These are phyloP conservation scores for Smittia aterrima DNA, from an alignment of 2,888 invertebrate genomes.

Conservation along the genomic window DNA sequence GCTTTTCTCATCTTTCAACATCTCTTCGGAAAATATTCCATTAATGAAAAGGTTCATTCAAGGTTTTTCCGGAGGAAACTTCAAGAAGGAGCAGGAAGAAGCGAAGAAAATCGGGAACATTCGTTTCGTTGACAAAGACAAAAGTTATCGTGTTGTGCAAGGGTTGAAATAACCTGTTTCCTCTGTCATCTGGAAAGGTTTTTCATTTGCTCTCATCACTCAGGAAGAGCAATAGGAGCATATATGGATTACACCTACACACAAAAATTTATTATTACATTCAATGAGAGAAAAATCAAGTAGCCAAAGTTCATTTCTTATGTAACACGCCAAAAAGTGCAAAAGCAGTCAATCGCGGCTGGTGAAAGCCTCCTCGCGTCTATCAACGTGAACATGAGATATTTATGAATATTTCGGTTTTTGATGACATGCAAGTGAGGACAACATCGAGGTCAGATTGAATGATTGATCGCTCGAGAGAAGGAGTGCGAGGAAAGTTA, in stretches of 20 bases:
- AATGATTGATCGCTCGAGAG: slow-evolving; percentile 29
- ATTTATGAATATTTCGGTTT: background rate
- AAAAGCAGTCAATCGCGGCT: slow-evolving; percentile 15
- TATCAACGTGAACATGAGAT: background rate
- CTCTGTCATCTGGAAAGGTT: background rate
- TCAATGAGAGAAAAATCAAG: background rate
- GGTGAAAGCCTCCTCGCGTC: background rate
- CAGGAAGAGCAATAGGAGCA: background rate
- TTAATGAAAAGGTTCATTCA: slow-evolving; percentile 24
- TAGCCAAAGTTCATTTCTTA: slow-evolving; percentile 20
- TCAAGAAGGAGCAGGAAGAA: background rate
- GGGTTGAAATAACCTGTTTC: slow-evolving; percentile 15
- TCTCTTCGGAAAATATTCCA: slow-evolving; percentile 4
- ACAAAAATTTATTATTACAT: background rate
- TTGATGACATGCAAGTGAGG: background rate
- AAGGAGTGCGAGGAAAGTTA: slow-evolving; percentile 13
- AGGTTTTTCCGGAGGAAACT: slow-evolving; percentile 17
- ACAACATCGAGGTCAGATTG: slow-evolving; percentile 10
- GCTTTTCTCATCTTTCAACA: background rate
- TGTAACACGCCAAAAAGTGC: slow-evolving; percentile 26
- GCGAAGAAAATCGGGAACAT: background rate
- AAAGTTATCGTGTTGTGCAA: slow-evolving; percentile 31
- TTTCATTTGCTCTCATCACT: background rate
- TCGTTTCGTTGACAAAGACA: slow-evolving; percentile 15
- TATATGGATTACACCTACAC: background rate